Evolutionary conservation across 2,888 invertebrate species (phyloP), one percentile per base, ranked within the genome.

Genomic region (Lasioglossum marginatum): DNA sequence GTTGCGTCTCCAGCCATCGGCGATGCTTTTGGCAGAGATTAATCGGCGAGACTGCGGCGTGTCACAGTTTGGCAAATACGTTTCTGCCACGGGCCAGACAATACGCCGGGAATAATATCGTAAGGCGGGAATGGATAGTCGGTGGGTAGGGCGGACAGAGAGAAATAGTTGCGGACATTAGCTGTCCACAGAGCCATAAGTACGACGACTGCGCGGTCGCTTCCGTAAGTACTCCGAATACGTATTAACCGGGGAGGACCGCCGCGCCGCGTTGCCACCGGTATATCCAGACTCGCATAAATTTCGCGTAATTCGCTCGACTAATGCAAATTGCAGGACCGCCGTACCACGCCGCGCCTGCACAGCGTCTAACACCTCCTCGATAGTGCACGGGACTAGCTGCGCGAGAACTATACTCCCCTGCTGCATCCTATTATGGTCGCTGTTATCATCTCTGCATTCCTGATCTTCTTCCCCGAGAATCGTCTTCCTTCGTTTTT

Each of bases 231-330:
- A 92, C 90, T 91, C 82, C 89, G 91, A 91, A 91, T 92, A 90
- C 88, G 89, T 90, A 91, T 89, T 92, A 92, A 92, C 88, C 87
- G 87, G 57, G 57, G 82, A 77, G 86, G 80, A 79, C 80, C 79
- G 70, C 77, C 68, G 68, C 23, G 68, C 37, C 31, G 37, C 63
- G 86, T 75, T 72, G 74, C 76, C 81, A 79, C 77, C 86, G 88
- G 87, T 91, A 88, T 90, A 91, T 91, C 92, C 91, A 87, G 87
- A 88, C 85, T 88, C 91, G 90, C 92, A 93, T 93, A 93, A 93
- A 93, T 93, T 93, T 92, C 82, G 82, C 87, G 92, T 93, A 93
- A 93, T 93, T 93, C 91, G 91, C 92, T 89, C 90, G 91, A 90
- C 92, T 93, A 93, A 93, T 93, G 92, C 92, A 93, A 93, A 93